Conservation (phyloP, 2,113 vertebrate species). For the Rhinogobius similis region DNA sequence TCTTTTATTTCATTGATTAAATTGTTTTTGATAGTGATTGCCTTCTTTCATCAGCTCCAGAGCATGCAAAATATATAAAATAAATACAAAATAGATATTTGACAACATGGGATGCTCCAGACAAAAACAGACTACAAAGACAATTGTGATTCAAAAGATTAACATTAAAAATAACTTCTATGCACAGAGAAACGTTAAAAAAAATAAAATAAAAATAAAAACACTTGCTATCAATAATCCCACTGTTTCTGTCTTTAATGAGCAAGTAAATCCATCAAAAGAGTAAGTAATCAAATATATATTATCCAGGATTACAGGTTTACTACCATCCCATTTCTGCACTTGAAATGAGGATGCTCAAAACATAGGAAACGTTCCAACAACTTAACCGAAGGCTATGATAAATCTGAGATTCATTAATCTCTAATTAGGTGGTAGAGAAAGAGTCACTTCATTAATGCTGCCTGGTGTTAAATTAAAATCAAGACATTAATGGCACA, state of each 20-base stretch:
- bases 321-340: not conserved
- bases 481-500: constrained; percentile 1
- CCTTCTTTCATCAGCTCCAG: not conserved
- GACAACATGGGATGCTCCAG: not conserved
- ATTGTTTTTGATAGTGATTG: too few relatives aligned
- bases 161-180: constrained; percentile 8
- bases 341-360: not conserved
- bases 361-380: constrained; percentile 10
- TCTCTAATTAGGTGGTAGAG: not conserved
- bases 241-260: constrained; percentile 10
- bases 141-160: constrained; percentile 15
- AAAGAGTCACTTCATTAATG: constrained; percentile 10
- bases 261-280: constrained; percentile 12
- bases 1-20: too few relatives aligned
- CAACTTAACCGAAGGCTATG: constrained; percentile 11
- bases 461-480: constrained; percentile 19
- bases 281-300: constrained; percentile 8
- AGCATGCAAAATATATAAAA: not conserved
- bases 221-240: constrained; percentile 33
- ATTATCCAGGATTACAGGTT: constrained; percentile 8
- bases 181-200: not conserved
- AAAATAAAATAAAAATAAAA: constrained; percentile 37
- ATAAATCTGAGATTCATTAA: constrained; percentile 10
- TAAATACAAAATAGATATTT: not conserved
- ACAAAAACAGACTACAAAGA: constrained; percentile 9